Evolutionary conservation across 2,113 vertebrate species (phyloP).

Genomic region (Ceuthmochares aereus): DNA sequence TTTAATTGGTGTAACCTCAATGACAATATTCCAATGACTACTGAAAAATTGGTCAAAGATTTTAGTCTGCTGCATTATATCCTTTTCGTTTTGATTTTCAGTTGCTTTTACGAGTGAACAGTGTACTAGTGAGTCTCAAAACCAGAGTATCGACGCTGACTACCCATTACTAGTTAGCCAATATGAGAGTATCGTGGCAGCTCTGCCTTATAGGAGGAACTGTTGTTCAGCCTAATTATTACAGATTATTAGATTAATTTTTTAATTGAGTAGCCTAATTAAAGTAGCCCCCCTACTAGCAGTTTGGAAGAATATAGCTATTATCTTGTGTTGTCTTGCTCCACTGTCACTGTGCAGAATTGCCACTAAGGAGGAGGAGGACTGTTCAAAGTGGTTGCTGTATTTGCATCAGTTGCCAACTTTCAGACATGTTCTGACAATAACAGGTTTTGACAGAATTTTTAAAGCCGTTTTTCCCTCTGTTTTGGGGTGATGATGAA

Average conservation of each 20-base stretch:
- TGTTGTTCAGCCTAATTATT: conserved; percentile 60
- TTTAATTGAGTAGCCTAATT: conserved; percentile 57
- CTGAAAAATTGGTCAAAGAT: neutral
- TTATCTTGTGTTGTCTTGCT: neutral
- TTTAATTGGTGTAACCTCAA: neutral
- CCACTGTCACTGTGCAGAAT: neutral
- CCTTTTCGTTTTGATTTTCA: neutral
- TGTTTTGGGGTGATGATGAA: conserved; percentile 83
- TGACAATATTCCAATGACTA: neutral
- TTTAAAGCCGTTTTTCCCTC: conserved; percentile 66
- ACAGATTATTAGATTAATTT: conserved; percentile 68
- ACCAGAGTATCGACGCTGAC: neutral
- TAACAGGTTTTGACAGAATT: conserved; percentile 74
- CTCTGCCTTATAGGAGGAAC: neutral
- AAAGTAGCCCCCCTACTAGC: conserved; percentile 30
- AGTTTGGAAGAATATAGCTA: conserved; percentile 31
- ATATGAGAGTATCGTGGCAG: neutral
- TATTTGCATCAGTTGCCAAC: conserved; percentile 52
- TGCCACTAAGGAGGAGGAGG: conserved; percentile 7
- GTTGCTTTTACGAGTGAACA: neutral
- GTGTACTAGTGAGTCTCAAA: neutral
- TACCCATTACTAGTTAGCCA: neutral
- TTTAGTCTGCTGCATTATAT: neutral
- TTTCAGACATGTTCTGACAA: conserved; percentile 66
- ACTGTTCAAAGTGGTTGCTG: conserved; percentile 45